Base-by-base conservation (phyloP, 30 jellyfish, hydroid and myxozoan species). In the Aurelia sp. region DNA sequence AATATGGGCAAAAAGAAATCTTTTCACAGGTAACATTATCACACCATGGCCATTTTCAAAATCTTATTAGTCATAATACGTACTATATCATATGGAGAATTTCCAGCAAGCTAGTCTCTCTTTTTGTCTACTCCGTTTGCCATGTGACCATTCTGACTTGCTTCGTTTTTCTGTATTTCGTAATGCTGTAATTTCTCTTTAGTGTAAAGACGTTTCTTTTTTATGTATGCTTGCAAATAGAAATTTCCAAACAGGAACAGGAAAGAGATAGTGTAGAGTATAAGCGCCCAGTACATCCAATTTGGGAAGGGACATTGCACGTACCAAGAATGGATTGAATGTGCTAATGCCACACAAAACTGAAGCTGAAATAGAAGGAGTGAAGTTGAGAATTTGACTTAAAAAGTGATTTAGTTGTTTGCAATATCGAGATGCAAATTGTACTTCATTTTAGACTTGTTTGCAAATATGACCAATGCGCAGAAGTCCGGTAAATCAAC, bases 191-290 rank as follows among this genome's bases (percentile, higher is more conserved):
- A 57, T 71, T 52, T 63, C 35, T 18, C 63, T 20, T 60, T 84
- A 17, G 62, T 18, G 93, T 60, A 72, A 10, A 85, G 77, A 2
- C 95, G 82, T 79, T 75, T 80, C 61, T 63, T 76, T 76, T 72
- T 89, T 60, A 88, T 82, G 83, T 94, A 94, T 15, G 99, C 97
- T 77, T 88, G 97, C 30, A 88, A 47, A 84, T 94, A 94, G 88
- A 94, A 94, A 67, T 94, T 94, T 13, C 99, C 99, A 72, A 94
- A 94, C 66, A 94, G 88, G 48, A 94, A 44, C 30, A 94, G 90
- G 87, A 88, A 94, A 21, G 99, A 88, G 10, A 94, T 63, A 82
- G 88, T 89, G 89, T 94, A 94, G 59, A 77, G 27, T 8, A 59
- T 70, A 65, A 94, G 75, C 18, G 93, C 90, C 71, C 68, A 76